Percentiles rank a stretch among this genome's conserved stretches.
Conservation (phyloP, 2,797 vertebrate species). For the Silurus lanzhouensis region DNA sequence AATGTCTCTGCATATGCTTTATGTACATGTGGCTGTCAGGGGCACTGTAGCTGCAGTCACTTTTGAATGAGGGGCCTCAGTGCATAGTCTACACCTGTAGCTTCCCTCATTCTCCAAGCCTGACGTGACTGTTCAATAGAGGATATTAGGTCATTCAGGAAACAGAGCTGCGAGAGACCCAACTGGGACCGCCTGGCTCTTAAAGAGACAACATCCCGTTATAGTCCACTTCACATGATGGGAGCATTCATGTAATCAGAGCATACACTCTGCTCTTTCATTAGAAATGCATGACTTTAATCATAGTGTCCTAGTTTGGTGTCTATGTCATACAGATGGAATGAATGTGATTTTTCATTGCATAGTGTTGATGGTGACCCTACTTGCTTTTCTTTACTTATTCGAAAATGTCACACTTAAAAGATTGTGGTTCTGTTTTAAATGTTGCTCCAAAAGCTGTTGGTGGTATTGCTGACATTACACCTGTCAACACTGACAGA, state of each 20-base stretch:
- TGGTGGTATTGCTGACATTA: neutral
- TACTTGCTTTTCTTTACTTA: neutral
- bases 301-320: neutral
- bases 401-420: neutral
- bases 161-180: conserved; percentile 73
- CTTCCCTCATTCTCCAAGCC: conserved; percentile 81
- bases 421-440: neutral
- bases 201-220: conserved; percentile 73
- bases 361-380: neutral
- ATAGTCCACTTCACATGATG: neutral
- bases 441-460: neutral
- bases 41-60: conserved; percentile 56
- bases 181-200: conserved; percentile 76
- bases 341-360: conserved; percentile 24
- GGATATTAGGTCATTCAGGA: conserved; percentile 88
- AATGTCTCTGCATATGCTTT: conserved; percentile 14
- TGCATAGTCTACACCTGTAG: conserved; percentile 83
- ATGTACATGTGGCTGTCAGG: conserved; percentile 56
- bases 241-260: neutral
- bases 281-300: conserved; percentile 19
- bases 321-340: neutral
- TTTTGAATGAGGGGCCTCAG: conserved; percentile 68
- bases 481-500: neutral
- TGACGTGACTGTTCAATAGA: conserved; percentile 85
- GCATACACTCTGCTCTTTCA: neutral